Evolutionary conservation across 2,113 vertebrate genomes (phyloP).

Genomic region (Takifugu flavidus): DNA sequence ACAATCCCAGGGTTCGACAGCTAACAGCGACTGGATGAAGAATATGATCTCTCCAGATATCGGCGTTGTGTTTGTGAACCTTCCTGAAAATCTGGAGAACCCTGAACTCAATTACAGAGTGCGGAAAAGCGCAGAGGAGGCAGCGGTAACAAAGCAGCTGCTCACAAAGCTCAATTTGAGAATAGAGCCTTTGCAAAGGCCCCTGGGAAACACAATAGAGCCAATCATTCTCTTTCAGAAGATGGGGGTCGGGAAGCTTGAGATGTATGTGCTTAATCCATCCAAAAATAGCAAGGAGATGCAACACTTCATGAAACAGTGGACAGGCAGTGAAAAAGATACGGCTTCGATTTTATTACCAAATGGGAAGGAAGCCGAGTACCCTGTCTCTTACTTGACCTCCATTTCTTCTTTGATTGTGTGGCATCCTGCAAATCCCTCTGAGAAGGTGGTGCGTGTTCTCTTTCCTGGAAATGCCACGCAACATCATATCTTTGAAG

Average conservation of each 20-base stretch:
- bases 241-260: slow-evolving; percentile 95
- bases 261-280: slow-evolving; percentile 96
- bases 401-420: slow-evolving; percentile 94
- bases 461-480: slow-evolving; percentile 94
- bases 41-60: slow-evolving; percentile 96
- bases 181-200: slow-evolving; percentile 87
- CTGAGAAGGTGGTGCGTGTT: slow-evolving; percentile 92
- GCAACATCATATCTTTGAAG: slow-evolving; percentile 90
- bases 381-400: slow-evolving; percentile 86
- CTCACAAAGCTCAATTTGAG: slow-evolving; percentile 89
- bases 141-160: slow-evolving; percentile 85
- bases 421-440: slow-evolving; percentile 94
- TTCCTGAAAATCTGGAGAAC: slow-evolving; percentile 86
- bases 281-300: slow-evolving; percentile 92
- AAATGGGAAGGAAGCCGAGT: slow-evolving; percentile 88
- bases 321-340: slow-evolving; percentile 89
- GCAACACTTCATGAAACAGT: slow-evolving; percentile 94
- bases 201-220: slow-evolving; percentile 82
- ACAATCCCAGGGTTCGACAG: slow-evolving; percentile 90
- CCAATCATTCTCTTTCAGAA: slow-evolving; percentile 95
- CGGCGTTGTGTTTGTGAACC: slow-evolving; percentile 91
- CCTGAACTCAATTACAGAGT: slow-evolving; percentile 82
- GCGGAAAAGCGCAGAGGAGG: slow-evolving; percentile 86
- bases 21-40: slow-evolving; percentile 96
- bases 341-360: slow-evolving; percentile 84